phyloP scores from a whole-genome alignment of 1,140 invertebrate species.

The Teleopsis dalmanni region DNA sequence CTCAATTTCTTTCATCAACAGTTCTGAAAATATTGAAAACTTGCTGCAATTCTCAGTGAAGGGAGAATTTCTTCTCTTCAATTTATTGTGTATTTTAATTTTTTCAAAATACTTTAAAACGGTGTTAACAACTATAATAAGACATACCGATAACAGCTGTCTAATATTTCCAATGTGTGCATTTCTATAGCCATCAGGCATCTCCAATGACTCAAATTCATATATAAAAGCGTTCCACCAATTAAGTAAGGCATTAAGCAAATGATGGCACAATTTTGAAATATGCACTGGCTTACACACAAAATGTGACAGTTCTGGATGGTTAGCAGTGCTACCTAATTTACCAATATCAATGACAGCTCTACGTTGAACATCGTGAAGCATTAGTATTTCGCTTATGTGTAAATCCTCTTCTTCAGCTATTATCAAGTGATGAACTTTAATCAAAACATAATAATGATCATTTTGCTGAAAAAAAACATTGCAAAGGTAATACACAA shows the following conservation, averaged over 20 bases:
- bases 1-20: conserved; percentile 44
- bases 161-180: conserved; percentile 19
- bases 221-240: conserved; percentile 72
- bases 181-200: conserved; percentile 39
- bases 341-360: conserved; percentile 17
- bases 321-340: not conserved
- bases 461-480: conserved; percentile 27
- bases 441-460: conserved; percentile 62
- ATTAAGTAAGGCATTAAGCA: conserved; percentile 61
- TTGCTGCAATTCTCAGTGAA: conserved; percentile 19
- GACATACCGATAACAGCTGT: conserved; percentile 28
- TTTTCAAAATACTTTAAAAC: conserved; percentile 25
- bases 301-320: conserved; percentile 27
- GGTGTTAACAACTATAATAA: conserved; percentile 37
- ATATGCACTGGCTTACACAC: conserved; percentile 56
- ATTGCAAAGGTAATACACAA: not conserved
- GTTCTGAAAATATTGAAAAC: conserved; percentile 24
- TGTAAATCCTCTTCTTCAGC: conserved; percentile 60
- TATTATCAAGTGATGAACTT: conserved; percentile 68
- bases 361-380: conserved; percentile 38
- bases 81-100: conserved; percentile 15
- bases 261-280: conserved; percentile 56
- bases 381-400: conserved; percentile 64
- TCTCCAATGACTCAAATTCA: conserved; percentile 67
- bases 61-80: conserved; percentile 16